phyloP scores from a whole-genome alignment of 2,888 invertebrate species.

The Cremastobaeus sp. region DNA sequence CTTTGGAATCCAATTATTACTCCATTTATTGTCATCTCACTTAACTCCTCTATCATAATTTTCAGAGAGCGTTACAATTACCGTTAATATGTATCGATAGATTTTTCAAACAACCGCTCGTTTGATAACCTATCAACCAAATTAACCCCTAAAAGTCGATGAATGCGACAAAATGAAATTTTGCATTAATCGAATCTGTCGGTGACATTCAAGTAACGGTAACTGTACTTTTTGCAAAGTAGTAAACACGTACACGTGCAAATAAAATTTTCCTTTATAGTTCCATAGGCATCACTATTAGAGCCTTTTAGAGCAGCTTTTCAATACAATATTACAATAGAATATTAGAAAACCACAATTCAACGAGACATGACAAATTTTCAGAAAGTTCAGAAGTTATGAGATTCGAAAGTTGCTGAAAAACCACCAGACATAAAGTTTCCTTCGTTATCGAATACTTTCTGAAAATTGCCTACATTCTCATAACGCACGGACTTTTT shows the following conservation, averaged over 20 bases:
- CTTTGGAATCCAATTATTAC: too few species aligned
- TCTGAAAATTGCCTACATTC: conserved; percentile 41
- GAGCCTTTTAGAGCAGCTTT: conserved; percentile 54
- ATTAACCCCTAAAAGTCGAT: too few species aligned
- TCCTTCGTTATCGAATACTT: conserved; percentile 20
- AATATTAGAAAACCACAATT: conserved; percentile 23
- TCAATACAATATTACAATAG: conserved; percentile 29
- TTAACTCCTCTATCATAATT: conserved; percentile 22
- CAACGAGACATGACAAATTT: conserved; percentile 28
- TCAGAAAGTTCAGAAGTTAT: conserved; percentile 55
- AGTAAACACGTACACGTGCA: conserved; percentile 53
- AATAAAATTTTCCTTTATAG: conserved; percentile 42
- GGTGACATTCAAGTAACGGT: conserved; percentile 22
- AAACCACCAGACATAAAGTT: background rate
- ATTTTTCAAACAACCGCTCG: background rate
- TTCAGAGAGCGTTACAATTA: conserved; percentile 39
- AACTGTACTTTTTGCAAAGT: conserved; percentile 45
- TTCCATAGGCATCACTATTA: conserved; percentile 52
- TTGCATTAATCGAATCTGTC: background rate
- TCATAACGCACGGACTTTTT: conserved; percentile 44
- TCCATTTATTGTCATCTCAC: too few species aligned
- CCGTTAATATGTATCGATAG: conserved; percentile 15
- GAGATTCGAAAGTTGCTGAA: background rate
- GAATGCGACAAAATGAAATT: too few species aligned
- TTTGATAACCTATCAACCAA: too few species aligned